Conservation (phyloP, 2,113 vertebrate genomes). For the Phoenicopterus ruber region DNA sequence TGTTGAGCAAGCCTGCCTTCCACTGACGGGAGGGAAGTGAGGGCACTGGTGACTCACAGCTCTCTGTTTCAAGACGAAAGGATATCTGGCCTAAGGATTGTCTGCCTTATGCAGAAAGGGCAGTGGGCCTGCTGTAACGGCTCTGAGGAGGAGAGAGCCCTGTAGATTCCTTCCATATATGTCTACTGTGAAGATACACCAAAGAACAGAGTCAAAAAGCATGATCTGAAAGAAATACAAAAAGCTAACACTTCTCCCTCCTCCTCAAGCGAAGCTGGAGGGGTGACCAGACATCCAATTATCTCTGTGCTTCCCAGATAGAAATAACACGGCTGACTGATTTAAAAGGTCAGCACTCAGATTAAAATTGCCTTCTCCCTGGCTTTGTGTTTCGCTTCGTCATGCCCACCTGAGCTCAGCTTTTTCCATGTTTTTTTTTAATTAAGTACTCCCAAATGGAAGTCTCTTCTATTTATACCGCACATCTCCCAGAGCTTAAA, state of each 20-base stretch:
- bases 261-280: neutral
- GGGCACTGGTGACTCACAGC: neutral
- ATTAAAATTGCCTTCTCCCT: neutral
- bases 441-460: neutral
- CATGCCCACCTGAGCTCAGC: neutral
- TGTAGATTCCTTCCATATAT: neutral
- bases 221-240: neutral
- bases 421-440: neutral
- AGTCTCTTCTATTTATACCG: neutral
- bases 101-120: neutral
- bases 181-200: neutral
- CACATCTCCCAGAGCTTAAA: neutral
- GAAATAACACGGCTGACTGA: neutral
- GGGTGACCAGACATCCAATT: neutral
- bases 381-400: slow-evolving; percentile 8
- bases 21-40: neutral
- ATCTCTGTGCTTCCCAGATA: neutral
- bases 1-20: neutral
- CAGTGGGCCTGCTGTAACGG: neutral
- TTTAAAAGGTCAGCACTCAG: neutral
- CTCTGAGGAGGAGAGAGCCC: neutral
- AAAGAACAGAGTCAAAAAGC: neutral
- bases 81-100: neutral
- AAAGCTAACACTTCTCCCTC: neutral
- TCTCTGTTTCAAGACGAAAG: neutral